Evolutionary conservation across 2,797 vertebrate species (phyloP), one percentile per base, ranked within the genome.

Genomic region (Enteromius unitaeniatus): DNA sequence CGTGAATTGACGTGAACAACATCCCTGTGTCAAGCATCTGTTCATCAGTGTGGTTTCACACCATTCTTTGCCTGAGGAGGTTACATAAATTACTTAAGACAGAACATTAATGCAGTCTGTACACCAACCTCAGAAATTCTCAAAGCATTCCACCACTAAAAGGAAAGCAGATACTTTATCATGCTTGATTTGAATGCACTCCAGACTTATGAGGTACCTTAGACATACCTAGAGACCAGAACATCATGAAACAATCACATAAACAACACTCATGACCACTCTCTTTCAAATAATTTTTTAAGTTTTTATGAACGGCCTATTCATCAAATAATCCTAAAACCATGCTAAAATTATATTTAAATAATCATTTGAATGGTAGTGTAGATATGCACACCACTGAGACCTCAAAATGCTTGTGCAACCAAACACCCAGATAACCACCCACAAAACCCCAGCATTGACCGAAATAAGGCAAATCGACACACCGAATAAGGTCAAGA

Each of bases 31-130:
- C 72, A 45, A 76, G 17, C 81, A 76, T 83, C 62, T 83, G 62
- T 42, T 83, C 17, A 47, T 67, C 81, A 58, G 1, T 53, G 73
- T 45, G 72, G 60, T 83, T 83, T 83, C 62, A 68, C 81, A 77
- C 34, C n/a, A 68, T 14, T 4, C 62, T 67, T 83, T 42, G 31
- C 34, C 45, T 67, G 2, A 77, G 62, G 19, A 37, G 60, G 7
- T 55, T 67, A 58, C 34, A 82, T 53, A 75, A 75, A 67, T 67
- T 8, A 65, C 47, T 42, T 37, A 15, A 26, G 47, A 76, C 81
- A 81, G 42, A 76, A 55, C 72, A 75, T 68, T 23, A 49, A 47
- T 55, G 49, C 40, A 65, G 6, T 82, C 62, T 42, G 49, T 68
- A 47, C 72, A 77, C 11, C 75, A 51, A 82, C 70, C 70, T 82